Evolutionary conservation across 2,113 vertebrate genomes (phyloP).

Genomic region (Osmerus mordax): DNA sequence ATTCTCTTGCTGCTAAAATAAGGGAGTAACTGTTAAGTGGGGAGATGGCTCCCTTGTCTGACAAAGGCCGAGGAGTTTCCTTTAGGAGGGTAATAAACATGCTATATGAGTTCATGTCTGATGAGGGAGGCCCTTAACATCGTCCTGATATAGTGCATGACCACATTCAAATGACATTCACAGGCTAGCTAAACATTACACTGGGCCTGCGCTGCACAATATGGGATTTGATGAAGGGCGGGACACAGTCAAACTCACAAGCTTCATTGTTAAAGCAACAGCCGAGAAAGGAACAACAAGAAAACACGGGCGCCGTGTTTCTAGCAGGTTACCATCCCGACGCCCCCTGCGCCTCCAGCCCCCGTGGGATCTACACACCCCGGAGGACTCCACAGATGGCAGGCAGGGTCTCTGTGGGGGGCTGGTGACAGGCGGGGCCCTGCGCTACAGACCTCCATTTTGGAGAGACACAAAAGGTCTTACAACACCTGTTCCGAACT

Average conservation of each 20-base stretch:
- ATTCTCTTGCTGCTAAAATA: not conserved
- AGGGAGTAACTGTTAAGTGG: not conserved
- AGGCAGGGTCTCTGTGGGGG: conserved; percentile 44
- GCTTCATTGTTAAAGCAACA: too few relatives aligned
- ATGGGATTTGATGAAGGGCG: too few relatives aligned
- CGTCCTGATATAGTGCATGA: not conserved
- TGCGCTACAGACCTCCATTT: conserved; percentile 58
- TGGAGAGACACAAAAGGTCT: conserved; percentile 37
- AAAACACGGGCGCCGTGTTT: too few relatives aligned
- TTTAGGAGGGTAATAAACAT: too few relatives aligned
- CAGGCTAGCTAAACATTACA: not conserved
- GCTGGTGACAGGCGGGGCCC: conserved; percentile 45
- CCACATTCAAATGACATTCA: not conserved
- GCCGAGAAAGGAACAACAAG: too few relatives aligned
- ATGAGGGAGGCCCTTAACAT: not conserved
- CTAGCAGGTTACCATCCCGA: too few relatives aligned
- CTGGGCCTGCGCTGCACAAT: not conserved
- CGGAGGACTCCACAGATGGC: conserved; percentile 45
- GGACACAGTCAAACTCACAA: too few relatives aligned
- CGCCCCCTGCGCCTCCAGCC: not conserved
- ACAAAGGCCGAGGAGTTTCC: not conserved
- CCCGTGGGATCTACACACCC: conserved; percentile 30
- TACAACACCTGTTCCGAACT: conserved; percentile 11
- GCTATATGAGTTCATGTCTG: not conserved
- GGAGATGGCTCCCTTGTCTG: not conserved